A percentile compares a stretch with the other conserved stretches of the same genome.
Conservation (phyloP, 2,113 vertebrate species). For the Ancistrus triradiatus region DNA sequence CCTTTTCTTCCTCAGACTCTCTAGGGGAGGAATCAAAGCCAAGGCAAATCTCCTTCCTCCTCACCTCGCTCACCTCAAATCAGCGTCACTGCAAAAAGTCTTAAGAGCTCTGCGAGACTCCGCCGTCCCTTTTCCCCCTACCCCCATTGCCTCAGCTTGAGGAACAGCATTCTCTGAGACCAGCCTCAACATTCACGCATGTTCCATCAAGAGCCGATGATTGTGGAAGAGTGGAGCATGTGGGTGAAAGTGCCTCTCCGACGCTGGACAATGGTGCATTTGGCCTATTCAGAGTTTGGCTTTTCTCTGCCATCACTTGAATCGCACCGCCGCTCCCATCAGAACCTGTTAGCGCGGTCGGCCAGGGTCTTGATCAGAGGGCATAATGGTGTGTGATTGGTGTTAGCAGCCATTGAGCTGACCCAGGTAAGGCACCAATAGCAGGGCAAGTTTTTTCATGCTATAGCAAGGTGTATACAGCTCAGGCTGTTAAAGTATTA, state of each 20-base stretch:
- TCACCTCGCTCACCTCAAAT: conserved; percentile 65
- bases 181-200: conserved; percentile 59
- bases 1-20: conserved; percentile 52
- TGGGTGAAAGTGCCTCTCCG: conserved; percentile 55
- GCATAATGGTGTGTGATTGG: conserved; percentile 62
- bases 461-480: conserved; percentile 25
- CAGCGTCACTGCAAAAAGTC: conserved; percentile 62
- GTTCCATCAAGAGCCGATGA: conserved; percentile 68
- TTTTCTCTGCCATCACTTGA: conserved; percentile 62
- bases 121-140: conserved; percentile 39
- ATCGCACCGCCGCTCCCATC: conserved; percentile 60
- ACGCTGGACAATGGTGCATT: conserved; percentile 56
- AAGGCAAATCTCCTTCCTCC: conserved; percentile 51
- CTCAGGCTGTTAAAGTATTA: too few relatives aligned
- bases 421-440: conserved; percentile 57
- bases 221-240: conserved; percentile 65
- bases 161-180: conserved; percentile 30
- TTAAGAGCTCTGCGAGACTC: conserved; percentile 56
- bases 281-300: conserved; percentile 51
- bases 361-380: conserved; percentile 50
- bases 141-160: conserved; percentile 6
- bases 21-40: conserved; percentile 63
- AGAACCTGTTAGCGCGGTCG: conserved; percentile 62
- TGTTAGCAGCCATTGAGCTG: conserved; percentile 49
- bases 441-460: conserved; percentile 24